Conservation (phyloP, 2,113 vertebrate genomes). For the Eira barbara region DNA sequence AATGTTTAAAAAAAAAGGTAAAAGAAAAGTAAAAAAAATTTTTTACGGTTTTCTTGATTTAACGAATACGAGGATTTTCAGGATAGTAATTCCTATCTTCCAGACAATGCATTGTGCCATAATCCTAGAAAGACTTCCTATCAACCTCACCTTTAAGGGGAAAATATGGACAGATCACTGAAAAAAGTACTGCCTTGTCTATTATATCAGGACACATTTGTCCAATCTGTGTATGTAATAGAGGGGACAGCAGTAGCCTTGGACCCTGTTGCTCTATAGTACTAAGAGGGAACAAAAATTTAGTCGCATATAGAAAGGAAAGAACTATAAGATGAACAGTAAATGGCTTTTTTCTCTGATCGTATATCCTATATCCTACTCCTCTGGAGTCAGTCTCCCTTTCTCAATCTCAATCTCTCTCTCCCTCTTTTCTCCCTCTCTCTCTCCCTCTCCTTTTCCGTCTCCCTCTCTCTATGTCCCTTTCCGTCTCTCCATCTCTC, state of each 20-base stretch:
- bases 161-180: neutral
- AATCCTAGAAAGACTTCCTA: constrained; percentile 14
- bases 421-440: neutral
- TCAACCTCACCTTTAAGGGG: neutral
- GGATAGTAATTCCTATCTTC: neutral
- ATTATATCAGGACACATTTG: neutral
- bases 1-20: neutral
- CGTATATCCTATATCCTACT: neutral
- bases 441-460: neutral
- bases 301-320: neutral
- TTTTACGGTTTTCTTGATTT: neutral
- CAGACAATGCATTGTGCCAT: neutral
- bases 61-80: constrained; percentile 17
- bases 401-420: neutral
- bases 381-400: neutral
- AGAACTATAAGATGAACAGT: neutral
- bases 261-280: neutral
- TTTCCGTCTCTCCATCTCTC: neutral
- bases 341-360: neutral
- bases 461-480: too few relatives aligned
- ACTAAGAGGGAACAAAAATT: neutral
- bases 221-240: rapidly evolving
- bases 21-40: neutral
- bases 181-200: neutral
- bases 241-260: neutral